phyloP scores from a whole-genome alignment of 1,140 invertebrate genomes.

The Octopus bimaculoides region DNA sequence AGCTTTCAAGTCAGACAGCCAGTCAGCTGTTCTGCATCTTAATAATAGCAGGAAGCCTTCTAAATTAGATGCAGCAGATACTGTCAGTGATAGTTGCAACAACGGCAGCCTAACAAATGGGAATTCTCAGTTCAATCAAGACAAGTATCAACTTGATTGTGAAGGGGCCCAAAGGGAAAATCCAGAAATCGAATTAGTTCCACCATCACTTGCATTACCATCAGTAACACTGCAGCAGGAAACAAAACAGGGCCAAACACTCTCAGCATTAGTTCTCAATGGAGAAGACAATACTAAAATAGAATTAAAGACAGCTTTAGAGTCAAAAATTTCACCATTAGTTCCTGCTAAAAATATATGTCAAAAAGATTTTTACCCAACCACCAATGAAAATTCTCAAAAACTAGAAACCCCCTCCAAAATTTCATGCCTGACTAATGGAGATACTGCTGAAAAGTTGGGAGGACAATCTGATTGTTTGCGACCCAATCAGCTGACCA shows the following conservation, averaged over 20 bases:
- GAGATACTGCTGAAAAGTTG: background rate
- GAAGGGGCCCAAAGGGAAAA: background rate
- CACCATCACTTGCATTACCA: background rate
- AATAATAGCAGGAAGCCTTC: too few relatives aligned
- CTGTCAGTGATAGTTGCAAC: background rate
- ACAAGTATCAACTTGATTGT: background rate
- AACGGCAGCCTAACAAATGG: background rate
- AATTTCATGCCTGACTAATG: background rate
- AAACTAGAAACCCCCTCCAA: background rate
- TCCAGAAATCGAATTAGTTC: background rate
- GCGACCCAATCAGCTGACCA: too few relatives aligned
- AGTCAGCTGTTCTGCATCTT: background rate
- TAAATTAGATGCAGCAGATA: background rate
- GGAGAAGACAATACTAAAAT: too few relatives aligned
- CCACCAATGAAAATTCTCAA: too few relatives aligned
- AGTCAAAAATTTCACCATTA: too few relatives aligned
- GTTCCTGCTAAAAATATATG: too few relatives aligned
- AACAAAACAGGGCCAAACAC: background rate
- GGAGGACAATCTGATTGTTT: background rate
- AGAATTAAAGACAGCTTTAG: too few relatives aligned
- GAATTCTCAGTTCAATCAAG: background rate
- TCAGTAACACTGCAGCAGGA: background rate
- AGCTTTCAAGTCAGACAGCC: background rate
- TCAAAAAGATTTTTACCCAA: too few relatives aligned
- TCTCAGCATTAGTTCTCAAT: background rate